Evolutionary conservation across 2,113 vertebrate species (phyloP), one percentile per base, ranked within the genome.

Genomic region (Pteropus alecto): DNA sequence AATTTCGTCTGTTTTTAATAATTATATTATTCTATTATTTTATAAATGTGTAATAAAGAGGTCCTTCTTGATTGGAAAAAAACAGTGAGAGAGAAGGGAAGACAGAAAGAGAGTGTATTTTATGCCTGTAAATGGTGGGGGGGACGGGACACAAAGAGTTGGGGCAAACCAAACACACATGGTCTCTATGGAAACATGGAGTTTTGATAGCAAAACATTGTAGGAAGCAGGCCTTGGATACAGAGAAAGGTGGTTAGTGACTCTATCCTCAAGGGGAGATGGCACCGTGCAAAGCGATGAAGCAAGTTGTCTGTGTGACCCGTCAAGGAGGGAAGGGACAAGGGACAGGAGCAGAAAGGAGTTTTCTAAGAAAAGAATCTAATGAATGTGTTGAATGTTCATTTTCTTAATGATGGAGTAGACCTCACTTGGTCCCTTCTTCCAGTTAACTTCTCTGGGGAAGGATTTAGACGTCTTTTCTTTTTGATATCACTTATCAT

Each of bases 241-340:
- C 98, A 83, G 97, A 97, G 97, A 97, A 96, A 98, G 97, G 90
- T 33, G 76, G 98, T 98, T 95, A 98, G 90, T 95, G 98, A 98
- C 98, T 99, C 99, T 99, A 99, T 99, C 99, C 70, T 97, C 95
- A 48, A 96, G 97, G 98, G 96, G 97, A 81, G 97, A 98, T 83
- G 96, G 98, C 60, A 92, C 4, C 87, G 98, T 95, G 94, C 87
- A 93, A 97, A 43, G 67, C 18, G 89, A 83, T 92, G 96, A 98
- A 96, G 98, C 98, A 67, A 96, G 97, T 67, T 0, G 97, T 98
- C 51, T 98, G 97, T 0, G 94, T 97, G 98, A 98, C 73, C 12
- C 28, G 98, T 97, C 58, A 0, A 95, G 90, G 87, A 33, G 84
- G 87, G 61, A 8, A 5, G 76, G 78, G 87, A 7, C 4, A 51